Conservation (phyloP, 2,797 vertebrate genomes). For the Vespertilio murinus region DNA sequence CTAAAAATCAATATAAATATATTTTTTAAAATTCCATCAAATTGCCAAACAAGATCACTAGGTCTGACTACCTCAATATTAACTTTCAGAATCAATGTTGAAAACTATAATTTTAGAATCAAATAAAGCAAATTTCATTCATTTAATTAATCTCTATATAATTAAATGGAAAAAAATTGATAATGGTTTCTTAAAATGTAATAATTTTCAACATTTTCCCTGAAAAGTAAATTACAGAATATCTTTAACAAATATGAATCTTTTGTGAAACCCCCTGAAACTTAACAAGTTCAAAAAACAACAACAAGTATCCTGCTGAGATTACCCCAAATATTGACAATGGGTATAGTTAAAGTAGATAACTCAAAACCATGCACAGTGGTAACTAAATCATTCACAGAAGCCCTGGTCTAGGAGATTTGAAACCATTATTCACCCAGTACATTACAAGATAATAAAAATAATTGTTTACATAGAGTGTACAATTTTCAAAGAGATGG, state of each 20-base stretch:
- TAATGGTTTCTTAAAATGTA: slow-evolving; percentile 11
- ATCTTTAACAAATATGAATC: slow-evolving; percentile 17
- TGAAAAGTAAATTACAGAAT: slow-evolving; percentile 42
- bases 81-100: not conserved
- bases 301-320: not conserved
- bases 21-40: not conserved
- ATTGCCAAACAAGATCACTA: not conserved
- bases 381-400: not conserved
- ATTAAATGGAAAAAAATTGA: not conserved
- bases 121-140: not conserved
- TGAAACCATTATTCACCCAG: not conserved
- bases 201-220: slow-evolving; percentile 11
- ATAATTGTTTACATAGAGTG: not conserved
- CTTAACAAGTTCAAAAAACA: slow-evolving; percentile 24
- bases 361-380: not conserved
- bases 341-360: not conserved
- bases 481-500: not conserved
- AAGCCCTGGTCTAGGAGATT: not conserved
- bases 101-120: not conserved
- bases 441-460: not conserved
- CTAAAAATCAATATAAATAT: too few relatives aligned
- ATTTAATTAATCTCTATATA: not conserved
- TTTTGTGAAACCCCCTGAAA: slow-evolving; percentile 25
- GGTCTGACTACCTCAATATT: not conserved
- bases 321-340: not conserved